Base-by-base conservation (phyloP, 30 jellyfish, hydroid and myxozoan species). In the Aurelia aurita complex sp. Pacific region DNA sequence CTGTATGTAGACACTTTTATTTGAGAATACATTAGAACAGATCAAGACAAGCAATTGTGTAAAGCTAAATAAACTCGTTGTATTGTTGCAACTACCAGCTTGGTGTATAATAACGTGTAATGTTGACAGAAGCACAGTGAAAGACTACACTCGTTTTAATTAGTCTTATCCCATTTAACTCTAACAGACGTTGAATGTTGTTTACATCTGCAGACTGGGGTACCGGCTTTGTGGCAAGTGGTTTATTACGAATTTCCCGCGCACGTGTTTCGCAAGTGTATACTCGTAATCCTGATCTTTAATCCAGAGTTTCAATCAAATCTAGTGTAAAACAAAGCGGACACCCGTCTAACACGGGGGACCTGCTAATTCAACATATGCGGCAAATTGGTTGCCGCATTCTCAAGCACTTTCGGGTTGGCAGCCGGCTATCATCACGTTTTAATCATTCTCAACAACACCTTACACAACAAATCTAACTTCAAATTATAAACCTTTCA, bases 181-280 rank as follows among this genome's bases (percentile, higher is more conserved):
- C 14, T 46, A 46, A 46, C 57, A 46, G 57, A 46, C 57, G 57
- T 46, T 46, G 57, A 46, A 46, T 4, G 14, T 46, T 82, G 91
- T 82, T 82, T 82, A 82, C 85, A 38, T 65, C 53, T n/a, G 42
- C 33, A 68, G 66, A 71, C 91, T 55, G 85, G 91, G 80, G 80
- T 82, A 82, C 91, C 91, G 38, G 91, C 60, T 29, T 61, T 10
- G 19, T 35, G 36, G 85, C 91, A 60, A 70, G 91, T 82, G 85
- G 79, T 61, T 17, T 71, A 82, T 82, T 82, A 54, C 72, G 33
- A 71, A 60, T 34, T 70, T 23, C 91, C 70, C 68, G 91, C 80
- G 91, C 91, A 82, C 91, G 91, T 82, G 91, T 52, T 82, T 46
- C 85, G 64, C 79, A 67, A 71, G 85, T 82, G 85, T 72, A 72